phyloP scores from a whole-genome alignment of 1,140 invertebrate species.

The Bombus waltoni region DNA sequence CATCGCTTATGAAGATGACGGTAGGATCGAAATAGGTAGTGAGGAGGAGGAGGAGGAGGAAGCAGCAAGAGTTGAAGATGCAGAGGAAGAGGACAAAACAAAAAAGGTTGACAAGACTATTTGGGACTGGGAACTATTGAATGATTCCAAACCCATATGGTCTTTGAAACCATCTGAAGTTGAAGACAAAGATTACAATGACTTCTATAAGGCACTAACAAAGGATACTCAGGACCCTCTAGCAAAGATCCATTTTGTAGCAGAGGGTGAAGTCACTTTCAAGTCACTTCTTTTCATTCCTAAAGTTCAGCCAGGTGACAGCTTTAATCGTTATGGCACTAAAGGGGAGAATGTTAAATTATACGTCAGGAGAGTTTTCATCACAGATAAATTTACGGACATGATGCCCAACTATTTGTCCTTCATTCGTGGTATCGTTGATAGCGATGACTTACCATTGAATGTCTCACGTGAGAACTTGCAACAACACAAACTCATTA shows the following conservation, averaged over 20 bases:
- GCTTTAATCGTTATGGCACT: constrained; percentile 97
- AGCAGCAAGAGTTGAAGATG: constrained; percentile 85
- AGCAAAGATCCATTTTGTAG: constrained; percentile 96
- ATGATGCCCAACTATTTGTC: constrained; percentile 99
- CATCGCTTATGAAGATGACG: constrained; percentile 82
- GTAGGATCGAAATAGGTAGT: no score
- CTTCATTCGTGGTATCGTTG: constrained; percentile 98
- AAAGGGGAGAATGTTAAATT: constrained; percentile 97
- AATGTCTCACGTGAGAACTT: constrained; percentile 99
- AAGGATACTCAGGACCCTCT: constrained; percentile 95
- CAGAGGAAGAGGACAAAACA: constrained; percentile 88
- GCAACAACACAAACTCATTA: constrained; percentile 99
- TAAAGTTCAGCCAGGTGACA: constrained; percentile 93
- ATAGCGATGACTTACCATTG: constrained; percentile 99
- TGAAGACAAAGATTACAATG: constrained; percentile 93
- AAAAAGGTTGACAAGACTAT: constrained; percentile 96
- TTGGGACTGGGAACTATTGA: constrained; percentile 99
- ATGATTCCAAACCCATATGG: constrained; percentile 99
- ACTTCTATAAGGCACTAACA: constrained; percentile 97
- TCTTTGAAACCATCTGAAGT: constrained; percentile 95
- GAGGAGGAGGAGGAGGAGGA: constrained; percentile 77
- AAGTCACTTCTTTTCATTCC: constrained; percentile 98
- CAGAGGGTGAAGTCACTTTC: constrained; percentile 99
- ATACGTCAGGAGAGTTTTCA: constrained; percentile 98
- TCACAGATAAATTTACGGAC: constrained; percentile 99